Conservation (phyloP, 2,888 invertebrate genomes). For the Spialia ferax region DNA sequence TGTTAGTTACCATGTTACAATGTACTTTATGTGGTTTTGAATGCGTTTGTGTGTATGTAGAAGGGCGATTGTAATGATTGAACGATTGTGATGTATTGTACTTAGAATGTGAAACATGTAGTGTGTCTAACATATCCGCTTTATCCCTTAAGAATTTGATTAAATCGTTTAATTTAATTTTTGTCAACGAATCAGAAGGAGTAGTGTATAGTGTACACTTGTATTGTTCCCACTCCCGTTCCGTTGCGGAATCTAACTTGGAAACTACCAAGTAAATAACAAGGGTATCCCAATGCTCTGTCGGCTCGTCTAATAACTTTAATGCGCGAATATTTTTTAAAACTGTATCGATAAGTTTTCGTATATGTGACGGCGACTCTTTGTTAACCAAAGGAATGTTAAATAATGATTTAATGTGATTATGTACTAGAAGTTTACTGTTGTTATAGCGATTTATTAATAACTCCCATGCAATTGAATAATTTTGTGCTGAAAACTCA, state of each 20-base stretch:
- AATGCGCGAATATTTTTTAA: background rate
- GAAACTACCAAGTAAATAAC: background rate
- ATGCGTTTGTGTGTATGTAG: background rate
- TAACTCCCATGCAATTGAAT: background rate
- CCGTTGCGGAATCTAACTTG: slow-evolving; percentile 1
- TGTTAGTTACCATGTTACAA: background rate
- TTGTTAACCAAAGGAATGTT: background rate
- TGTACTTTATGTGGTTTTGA: background rate
- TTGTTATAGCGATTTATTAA: background rate
- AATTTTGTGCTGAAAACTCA: slow-evolving; percentile 1
- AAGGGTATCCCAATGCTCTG: background rate
- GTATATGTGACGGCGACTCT: background rate
- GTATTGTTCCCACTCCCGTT: background rate
- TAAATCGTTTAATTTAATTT: background rate
- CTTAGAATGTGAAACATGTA: background rate
- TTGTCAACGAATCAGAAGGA: background rate
- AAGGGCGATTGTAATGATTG: background rate
- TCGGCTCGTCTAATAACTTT: background rate
- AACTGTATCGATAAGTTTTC: background rate
- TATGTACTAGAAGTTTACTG: background rate
- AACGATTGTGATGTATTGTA: background rate
- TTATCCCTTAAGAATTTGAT: background rate
- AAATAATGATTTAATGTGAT: background rate
- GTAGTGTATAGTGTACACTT: background rate
- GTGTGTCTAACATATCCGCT: background rate